Evolutionary conservation across 2,888 invertebrate species (phyloP).

Genomic region (Heliconius ismenius): DNA sequence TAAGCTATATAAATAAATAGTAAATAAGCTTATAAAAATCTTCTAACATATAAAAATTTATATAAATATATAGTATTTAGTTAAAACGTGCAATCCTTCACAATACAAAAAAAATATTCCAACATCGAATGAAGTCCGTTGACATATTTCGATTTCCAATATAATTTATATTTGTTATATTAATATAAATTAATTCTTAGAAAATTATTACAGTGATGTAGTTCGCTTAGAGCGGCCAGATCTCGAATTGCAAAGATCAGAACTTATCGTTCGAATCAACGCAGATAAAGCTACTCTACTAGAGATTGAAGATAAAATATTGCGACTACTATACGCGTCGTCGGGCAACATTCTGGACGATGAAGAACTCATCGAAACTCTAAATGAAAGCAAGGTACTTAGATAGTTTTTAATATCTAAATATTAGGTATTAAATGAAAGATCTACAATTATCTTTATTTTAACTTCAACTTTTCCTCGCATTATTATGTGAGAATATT

Average conservation of each 20-base stretch:
- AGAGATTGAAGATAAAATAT: conserved; percentile 94
- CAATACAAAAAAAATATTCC: not conserved
- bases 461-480: not conserved
- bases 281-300: conserved; percentile 91
- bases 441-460: not conserved
- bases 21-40: too few relatives aligned
- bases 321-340: conserved; percentile 89
- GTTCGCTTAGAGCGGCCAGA: conserved; percentile 95
- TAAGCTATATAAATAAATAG: too few relatives aligned
- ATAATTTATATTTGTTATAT: not conserved
- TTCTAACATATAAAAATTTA: too few relatives aligned
- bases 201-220: conserved; percentile 83
- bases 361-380: conserved; percentile 94
- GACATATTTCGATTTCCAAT: not conserved
- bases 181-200: not conserved
- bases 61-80: too few relatives aligned
- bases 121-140: not conserved
- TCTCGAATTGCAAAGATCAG: conserved; percentile 90
- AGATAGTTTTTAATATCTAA: not conserved
- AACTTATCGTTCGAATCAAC: conserved; percentile 92
- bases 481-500: too few relatives aligned
- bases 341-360: conserved; percentile 96
- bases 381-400: conserved; percentile 91
- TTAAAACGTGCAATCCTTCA: too few relatives aligned
- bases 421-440: too few relatives aligned